A percentile compares a stretch with the other conserved stretches of the same genome.
Evolutionary conservation across 2,888 invertebrate species (phyloP).

Genomic region (Neuroscelio doddi): DNA sequence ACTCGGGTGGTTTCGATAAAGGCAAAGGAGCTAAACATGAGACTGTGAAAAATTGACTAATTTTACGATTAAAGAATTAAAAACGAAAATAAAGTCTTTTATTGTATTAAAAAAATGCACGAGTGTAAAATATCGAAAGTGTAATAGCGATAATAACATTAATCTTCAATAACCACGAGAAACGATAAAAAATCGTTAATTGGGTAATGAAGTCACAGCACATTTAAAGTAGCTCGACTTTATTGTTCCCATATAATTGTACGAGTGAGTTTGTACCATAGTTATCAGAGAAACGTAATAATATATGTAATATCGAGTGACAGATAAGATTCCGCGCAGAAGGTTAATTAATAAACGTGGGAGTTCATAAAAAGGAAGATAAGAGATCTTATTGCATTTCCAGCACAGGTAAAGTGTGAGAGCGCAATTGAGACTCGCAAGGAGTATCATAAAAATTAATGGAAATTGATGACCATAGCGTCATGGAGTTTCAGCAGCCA

Average conservation of each 20-base stretch:
- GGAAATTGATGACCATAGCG: slow-evolving; percentile 25
- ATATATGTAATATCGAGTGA: not conserved
- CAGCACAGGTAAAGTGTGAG: slow-evolving; percentile 1
- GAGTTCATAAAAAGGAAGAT: not conserved
- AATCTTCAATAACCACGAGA: too few species aligned
- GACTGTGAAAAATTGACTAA: not conserved
- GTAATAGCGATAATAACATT: too few species aligned
- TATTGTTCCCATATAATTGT: too few species aligned
- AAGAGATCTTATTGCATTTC: not conserved
- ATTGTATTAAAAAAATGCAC: too few species aligned
- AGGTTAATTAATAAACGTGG: slow-evolving; percentile 1
- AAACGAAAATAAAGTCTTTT: too few species aligned
- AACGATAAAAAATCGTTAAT: too few species aligned
- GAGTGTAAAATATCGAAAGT: too few species aligned
- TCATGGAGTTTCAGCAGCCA: slow-evolving; percentile 5
- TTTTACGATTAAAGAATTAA: too few species aligned
- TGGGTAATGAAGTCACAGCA: too few species aligned
- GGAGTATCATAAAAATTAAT: slow-evolving; percentile 19
- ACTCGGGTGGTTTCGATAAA: slow-evolving; percentile 45
- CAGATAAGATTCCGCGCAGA: not conserved
- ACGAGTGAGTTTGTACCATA: not conserved
- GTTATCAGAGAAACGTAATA: not conserved
- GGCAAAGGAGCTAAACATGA: not conserved
- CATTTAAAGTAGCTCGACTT: too few species aligned
- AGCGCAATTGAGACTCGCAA: not conserved